A percentile compares a stretch with the other conserved stretches of the same genome.
Evolutionary conservation across 2,113 vertebrate species (phyloP).

Genomic region (Clarias batrachus): DNA sequence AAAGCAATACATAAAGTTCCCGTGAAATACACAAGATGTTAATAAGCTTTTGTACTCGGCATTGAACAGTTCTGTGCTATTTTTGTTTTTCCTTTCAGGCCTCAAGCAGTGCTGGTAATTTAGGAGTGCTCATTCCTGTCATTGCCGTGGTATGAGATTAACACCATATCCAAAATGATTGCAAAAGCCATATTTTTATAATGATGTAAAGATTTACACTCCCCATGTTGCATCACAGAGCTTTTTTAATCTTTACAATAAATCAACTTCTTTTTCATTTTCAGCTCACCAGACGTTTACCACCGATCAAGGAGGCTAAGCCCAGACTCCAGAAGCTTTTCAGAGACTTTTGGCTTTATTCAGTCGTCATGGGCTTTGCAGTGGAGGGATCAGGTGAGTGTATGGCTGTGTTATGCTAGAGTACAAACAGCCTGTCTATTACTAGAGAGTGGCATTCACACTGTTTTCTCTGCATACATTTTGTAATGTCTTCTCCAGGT

Average conservation of each 20-base stretch:
- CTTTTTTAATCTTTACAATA: background rate
- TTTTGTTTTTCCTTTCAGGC: slow-evolving; percentile 75
- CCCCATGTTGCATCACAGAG: too few species aligned
- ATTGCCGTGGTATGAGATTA: slow-evolving; percentile 90
- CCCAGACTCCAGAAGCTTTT: slow-evolving; percentile 96
- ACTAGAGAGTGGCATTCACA: background rate
- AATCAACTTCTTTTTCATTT: background rate
- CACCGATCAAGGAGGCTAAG: slow-evolving; percentile 94
- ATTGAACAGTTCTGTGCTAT: background rate
- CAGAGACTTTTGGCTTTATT: slow-evolving; percentile 98
- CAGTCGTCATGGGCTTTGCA: slow-evolving; percentile 96
- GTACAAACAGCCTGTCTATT: background rate
- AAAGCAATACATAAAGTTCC: background rate
- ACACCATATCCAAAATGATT: background rate
- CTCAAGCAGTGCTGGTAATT: slow-evolving; percentile 95
- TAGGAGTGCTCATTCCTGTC: slow-evolving; percentile 95
- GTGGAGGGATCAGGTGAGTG: slow-evolving; percentile 93
- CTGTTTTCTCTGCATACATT: background rate
- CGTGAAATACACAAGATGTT: background rate
- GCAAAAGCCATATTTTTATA: background rate
- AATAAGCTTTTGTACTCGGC: background rate
- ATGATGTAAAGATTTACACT: background rate
- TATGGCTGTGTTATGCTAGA: background rate
- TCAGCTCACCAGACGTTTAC: slow-evolving; percentile 88
- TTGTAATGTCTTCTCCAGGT: slow-evolving; percentile 68